A percentile compares a stretch with the other conserved stretches of the same genome.
Evolutionary conservation across 2,888 invertebrate genomes (phyloP).

Genomic region (Pandemis cinnamomeana): DNA sequence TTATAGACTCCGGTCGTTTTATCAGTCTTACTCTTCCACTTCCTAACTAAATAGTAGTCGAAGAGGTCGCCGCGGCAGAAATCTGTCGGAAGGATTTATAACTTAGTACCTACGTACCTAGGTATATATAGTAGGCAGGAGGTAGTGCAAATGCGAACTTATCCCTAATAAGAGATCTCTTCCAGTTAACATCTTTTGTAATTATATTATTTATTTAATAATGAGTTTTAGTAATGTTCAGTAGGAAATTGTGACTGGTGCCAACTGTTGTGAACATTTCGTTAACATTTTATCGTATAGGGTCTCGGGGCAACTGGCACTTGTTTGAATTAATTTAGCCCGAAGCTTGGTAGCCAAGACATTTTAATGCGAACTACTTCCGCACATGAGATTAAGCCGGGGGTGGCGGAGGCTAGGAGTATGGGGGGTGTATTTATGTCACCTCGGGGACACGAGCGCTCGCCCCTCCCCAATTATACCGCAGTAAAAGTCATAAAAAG

Average conservation of each 20-base stretch:
- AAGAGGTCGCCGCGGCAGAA: too few species aligned
- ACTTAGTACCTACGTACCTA: too few species aligned
- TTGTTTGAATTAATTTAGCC: constrained; percentile 58
- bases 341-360: constrained; percentile 58
- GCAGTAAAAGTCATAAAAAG: constrained; percentile 85
- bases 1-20: too few species aligned
- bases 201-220: not conserved
- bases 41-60: too few species aligned
- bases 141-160: too few species aligned
- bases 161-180: too few species aligned
- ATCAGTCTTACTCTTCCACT: too few species aligned
- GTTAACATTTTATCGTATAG: constrained; percentile 11
- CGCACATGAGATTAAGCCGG: constrained; percentile 80
- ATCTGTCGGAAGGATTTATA: too few species aligned
- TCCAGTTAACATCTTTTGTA: too few species aligned
- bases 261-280: not conserved
- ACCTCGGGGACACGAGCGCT: constrained; percentile 81
- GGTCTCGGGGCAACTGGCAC: not conserved
- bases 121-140: too few species aligned
- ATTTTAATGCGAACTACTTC: constrained; percentile 72
- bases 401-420: constrained; percentile 70
- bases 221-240: not conserved
- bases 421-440: constrained; percentile 83
- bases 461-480: constrained; percentile 85
- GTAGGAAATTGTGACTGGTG: not conserved